These are phyloP conservation scores for Adoxophyes honmai DNA, from an alignment of 1,140 invertebrate genomes.

Conservation along the genomic window DNA sequence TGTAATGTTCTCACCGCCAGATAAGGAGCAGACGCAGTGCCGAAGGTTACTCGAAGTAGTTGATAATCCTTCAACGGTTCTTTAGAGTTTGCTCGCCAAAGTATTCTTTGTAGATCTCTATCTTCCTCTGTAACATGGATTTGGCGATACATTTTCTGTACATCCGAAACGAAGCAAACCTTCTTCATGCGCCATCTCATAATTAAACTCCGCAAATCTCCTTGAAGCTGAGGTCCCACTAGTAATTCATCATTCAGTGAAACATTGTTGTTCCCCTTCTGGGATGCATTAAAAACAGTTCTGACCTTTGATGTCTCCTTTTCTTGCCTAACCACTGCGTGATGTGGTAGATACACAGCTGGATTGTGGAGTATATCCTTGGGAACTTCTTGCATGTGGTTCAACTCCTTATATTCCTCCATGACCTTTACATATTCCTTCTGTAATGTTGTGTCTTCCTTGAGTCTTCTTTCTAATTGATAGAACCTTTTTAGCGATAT, in stretches of 20 bases:
- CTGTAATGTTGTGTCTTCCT: no score
- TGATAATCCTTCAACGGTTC: constrained; percentile 26
- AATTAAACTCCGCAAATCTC: background rate
- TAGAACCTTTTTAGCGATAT: constrained; percentile 16
- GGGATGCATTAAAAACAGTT: background rate
- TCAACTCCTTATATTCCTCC: no score
- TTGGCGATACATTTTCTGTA: constrained; percentile 27
- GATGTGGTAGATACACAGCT: no score
- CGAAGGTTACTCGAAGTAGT: constrained; percentile 30
- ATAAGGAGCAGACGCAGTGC: constrained; percentile 31
- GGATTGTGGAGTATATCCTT: no score
- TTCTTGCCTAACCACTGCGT: no score
- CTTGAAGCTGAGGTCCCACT: background rate
- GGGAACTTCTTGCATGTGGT: no score
- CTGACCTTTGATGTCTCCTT: background rate
- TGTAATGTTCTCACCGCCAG: constrained; percentile 28
- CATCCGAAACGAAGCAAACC: constrained; percentile 44
- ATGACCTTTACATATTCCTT: no score
- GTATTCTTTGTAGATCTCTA: constrained; percentile 27
- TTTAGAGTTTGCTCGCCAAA: constrained; percentile 6
- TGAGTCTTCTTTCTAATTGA: constrained; percentile 16
- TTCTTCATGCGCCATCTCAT: background rate
- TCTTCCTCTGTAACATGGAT: constrained; percentile 30
- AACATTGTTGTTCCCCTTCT: background rate
- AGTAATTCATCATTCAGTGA: background rate